A percentile compares a stretch with the other conserved stretches of the same genome.
Conservation (phyloP, 30 jellyfish, hydroid and myxozoan genomes). For the Chrysaora quinquecirrha region DNA sequence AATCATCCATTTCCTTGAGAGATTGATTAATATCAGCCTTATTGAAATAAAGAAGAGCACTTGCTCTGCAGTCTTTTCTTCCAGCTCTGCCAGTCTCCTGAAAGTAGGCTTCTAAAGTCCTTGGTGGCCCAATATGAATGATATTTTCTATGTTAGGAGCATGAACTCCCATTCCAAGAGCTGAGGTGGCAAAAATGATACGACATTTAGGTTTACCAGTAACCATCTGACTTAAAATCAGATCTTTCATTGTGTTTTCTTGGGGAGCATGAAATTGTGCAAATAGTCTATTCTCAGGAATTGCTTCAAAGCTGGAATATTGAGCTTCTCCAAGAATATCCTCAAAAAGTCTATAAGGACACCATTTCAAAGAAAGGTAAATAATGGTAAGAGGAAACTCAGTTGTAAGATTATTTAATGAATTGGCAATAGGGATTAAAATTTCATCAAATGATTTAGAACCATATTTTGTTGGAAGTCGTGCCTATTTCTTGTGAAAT, state of each 20-base stretch:
- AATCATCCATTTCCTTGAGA: slow-evolving; percentile 4
- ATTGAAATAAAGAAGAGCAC: slow-evolving; percentile 8
- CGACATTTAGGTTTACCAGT: background rate
- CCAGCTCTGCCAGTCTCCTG: slow-evolving; percentile 25
- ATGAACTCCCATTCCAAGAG: slow-evolving; percentile 19
- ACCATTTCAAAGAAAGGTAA: background rate
- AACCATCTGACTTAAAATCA: background rate
- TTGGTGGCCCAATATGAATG: slow-evolving; percentile 16
- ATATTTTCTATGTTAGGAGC: background rate
- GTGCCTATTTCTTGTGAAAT: background rate
- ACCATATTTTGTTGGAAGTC: background rate
- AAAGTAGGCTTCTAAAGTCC: background rate
- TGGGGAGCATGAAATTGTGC: slow-evolving; percentile 12
- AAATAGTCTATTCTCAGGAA: slow-evolving; percentile 5
- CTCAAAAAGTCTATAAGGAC: slow-evolving; percentile 6
- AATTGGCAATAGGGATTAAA: background rate
- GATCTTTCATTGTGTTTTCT: background rate
- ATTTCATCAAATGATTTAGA: background rate
- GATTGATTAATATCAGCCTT: slow-evolving; percentile 22
- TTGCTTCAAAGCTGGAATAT: background rate
- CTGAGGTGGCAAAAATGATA: slow-evolving; percentile 14
- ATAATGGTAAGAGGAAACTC: background rate
- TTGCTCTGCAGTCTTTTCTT: background rate
- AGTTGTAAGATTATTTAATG: background rate
- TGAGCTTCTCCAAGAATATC: background rate